Evolutionary conservation across 2,888 invertebrate species (phyloP).

Genomic region (Drosophila maculinotata): DNA sequence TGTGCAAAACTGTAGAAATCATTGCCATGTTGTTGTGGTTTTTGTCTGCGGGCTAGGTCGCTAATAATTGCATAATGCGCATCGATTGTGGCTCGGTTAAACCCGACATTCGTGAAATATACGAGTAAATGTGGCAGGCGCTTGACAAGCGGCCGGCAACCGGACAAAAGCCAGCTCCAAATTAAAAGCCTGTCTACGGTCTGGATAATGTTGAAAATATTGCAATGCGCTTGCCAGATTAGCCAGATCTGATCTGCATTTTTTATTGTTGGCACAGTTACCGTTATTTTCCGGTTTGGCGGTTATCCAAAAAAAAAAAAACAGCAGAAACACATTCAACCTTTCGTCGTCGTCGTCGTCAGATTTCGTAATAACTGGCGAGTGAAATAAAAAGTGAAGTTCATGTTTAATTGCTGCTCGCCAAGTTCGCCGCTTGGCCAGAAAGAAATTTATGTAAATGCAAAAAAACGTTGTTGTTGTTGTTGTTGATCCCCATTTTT

Average conservation of each 20-base stretch:
- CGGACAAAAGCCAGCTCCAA: constrained; percentile 52
- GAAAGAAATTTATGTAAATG: constrained; percentile 76
- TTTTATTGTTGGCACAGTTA: constrained; percentile 63
- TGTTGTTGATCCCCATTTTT: constrained; percentile 28
- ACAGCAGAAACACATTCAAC: constrained; percentile 18
- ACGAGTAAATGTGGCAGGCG: constrained; percentile 53
- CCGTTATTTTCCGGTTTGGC: constrained; percentile 80
- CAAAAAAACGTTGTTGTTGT: constrained; percentile 18
- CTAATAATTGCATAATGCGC: constrained; percentile 69
- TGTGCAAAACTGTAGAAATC: background rate
- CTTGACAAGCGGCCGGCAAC: constrained; percentile 42
- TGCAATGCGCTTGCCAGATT: constrained; percentile 61
- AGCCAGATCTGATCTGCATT: constrained; percentile 56
- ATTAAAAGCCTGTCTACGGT: constrained; percentile 65
- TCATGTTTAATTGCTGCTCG: constrained; percentile 81
- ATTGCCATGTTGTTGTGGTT: background rate
- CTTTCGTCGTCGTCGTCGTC: constrained; percentile 26
- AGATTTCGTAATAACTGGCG: constrained; percentile 71
- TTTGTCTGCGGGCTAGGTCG: background rate
- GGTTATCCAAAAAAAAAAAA: constrained; percentile 21
- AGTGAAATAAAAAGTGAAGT: constrained; percentile 70
- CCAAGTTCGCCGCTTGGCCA: constrained; percentile 50
- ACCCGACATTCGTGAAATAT: constrained; percentile 47
- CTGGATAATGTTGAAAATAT: constrained; percentile 57
- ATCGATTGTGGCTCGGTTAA: constrained; percentile 63